These are phyloP conservation scores for Neoniphon sammara DNA, from an alignment of 2,797 vertebrate species.

Conservation along the genomic window DNA sequence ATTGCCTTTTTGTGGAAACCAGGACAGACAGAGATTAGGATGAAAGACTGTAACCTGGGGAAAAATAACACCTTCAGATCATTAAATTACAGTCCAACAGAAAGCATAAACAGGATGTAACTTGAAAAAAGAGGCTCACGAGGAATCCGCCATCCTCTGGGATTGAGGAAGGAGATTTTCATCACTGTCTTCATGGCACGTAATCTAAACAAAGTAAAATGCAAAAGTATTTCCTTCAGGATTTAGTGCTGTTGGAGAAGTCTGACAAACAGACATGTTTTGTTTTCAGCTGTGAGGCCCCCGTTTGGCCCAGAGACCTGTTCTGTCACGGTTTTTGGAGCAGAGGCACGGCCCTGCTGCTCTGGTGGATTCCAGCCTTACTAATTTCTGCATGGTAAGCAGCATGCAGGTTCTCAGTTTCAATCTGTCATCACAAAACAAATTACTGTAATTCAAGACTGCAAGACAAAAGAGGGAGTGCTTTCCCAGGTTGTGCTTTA, in stretches of 20 bases:
- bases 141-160: slow-evolving; percentile 29
- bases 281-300: not conserved
- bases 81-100: slow-evolving; percentile 7
- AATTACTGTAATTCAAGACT: not conserved
- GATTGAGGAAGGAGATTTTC: slow-evolving; percentile 4
- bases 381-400: not conserved
- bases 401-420: not conserved
- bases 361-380: slow-evolving; percentile 10
- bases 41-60: slow-evolving; percentile 6
- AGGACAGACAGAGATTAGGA: not conserved
- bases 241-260: not conserved
- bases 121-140: slow-evolving; percentile 32
- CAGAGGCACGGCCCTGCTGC: slow-evolving; percentile 2
- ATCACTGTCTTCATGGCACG: slow-evolving; percentile 23
- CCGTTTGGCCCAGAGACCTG: not conserved
- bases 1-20: not conserved
- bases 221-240: slow-evolving; percentile 21
- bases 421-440: not conserved
- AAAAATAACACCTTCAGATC: slow-evolving; percentile 27
- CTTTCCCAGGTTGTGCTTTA: not conserved
- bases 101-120: slow-evolving; percentile 50
- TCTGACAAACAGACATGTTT: slow-evolving; percentile 33
- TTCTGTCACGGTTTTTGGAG: slow-evolving; percentile 1
- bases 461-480: not conserved
- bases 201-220: slow-evolving; percentile 50